phyloP scores from a whole-genome alignment of 2,888 invertebrate genomes.

The Phasia obesa region DNA sequence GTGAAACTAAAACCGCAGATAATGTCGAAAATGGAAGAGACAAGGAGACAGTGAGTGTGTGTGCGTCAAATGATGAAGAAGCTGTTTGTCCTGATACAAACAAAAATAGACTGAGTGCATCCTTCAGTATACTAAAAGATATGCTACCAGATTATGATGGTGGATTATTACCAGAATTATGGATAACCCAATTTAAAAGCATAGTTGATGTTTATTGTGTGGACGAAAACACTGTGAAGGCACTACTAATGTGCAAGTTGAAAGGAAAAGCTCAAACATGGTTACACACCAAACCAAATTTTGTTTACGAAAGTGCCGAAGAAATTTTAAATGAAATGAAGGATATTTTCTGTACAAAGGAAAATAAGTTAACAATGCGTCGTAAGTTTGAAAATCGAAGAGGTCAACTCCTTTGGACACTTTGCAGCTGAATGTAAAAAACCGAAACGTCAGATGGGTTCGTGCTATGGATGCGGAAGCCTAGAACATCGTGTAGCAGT shows the following conservation, averaged over 20 bases:
- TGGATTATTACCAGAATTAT: not conserved
- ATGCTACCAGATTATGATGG: slow-evolving; percentile 18
- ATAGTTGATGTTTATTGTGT: not conserved
- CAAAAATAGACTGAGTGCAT: not conserved
- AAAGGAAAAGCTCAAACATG: not conserved
- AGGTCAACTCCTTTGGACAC: not conserved
- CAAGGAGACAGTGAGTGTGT: not conserved
- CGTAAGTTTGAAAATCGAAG: not conserved
- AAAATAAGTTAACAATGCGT: not conserved
- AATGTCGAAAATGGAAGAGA: not conserved
- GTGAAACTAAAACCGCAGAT: not conserved
- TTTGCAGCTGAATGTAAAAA: slow-evolving; percentile 19
- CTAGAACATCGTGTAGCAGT: slow-evolving; percentile 18
- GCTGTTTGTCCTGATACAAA: not conserved
- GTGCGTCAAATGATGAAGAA: not conserved
- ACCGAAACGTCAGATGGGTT: slow-evolving; percentile 20
- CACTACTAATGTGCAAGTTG: not conserved
- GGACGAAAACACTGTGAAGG: not conserved
- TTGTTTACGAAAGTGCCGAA: not conserved
- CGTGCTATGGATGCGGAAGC: slow-evolving; percentile 57
- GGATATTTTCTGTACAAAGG: not conserved
- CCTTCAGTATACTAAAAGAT: not conserved
- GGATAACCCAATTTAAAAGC: not conserved
- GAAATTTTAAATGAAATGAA: not conserved
- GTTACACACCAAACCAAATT: not conserved